Conservation (phyloP, 2,113 vertebrate species). For the Thamnophis sirtalis region DNA sequence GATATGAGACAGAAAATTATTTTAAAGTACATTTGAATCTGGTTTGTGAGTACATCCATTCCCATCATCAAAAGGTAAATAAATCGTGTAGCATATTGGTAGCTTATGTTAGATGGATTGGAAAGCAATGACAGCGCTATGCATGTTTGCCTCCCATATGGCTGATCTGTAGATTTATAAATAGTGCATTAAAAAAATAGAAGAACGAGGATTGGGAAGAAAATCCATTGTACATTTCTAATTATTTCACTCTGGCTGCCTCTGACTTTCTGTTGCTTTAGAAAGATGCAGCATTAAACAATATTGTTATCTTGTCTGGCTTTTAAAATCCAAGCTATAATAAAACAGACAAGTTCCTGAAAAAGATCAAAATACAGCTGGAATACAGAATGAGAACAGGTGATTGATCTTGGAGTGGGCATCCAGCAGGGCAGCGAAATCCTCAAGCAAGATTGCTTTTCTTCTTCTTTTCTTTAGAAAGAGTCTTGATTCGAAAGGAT, state of each 20-base stretch:
- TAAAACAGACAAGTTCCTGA: conserved; percentile 68
- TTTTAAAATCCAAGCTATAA: conserved; percentile 73
- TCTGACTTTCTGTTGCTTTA: neutral
- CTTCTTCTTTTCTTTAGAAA: conserved; percentile 57
- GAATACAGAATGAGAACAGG: conserved; percentile 72
- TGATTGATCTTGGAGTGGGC: conserved; percentile 77
- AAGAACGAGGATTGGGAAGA: neutral
- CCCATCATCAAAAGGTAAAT: neutral
- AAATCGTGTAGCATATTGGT: neutral
- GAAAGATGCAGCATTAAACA: conserved; percentile 3
- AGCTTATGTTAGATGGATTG: neutral
- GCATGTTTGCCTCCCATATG: neutral
- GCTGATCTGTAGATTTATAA: neutral
- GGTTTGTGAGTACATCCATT: neutral
- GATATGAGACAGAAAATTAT: neutral
- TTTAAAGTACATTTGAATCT: neutral
- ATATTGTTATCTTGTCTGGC: conserved; percentile 45
- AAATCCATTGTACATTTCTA: neutral
- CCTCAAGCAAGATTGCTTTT: conserved; percentile 73
- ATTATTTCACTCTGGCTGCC: neutral
- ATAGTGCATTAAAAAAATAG: neutral
- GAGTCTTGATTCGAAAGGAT: conserved; percentile 73
- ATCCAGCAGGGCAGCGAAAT: conserved; percentile 74
- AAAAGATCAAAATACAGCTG: conserved; percentile 75
- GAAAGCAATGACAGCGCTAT: neutral